Conservation (phyloP, 2,113 vertebrate species). For the Danio rerio region DNA sequence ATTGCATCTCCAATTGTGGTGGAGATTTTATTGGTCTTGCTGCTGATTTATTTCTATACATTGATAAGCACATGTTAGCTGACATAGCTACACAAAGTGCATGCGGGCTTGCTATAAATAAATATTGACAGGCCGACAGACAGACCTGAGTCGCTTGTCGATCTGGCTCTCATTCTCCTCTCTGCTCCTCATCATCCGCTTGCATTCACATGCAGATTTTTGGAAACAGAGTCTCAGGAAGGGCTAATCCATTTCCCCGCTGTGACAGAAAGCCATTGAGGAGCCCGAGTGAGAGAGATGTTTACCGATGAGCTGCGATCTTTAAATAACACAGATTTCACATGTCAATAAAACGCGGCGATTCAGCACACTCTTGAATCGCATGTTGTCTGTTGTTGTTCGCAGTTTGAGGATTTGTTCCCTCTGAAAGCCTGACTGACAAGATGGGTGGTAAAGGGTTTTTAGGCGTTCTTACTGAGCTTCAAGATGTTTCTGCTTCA, state of each 20-base stretch:
- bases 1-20: not conserved
- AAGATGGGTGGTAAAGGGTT: not conserved
- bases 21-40: conserved; percentile 15
- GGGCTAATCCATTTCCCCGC: conserved; percentile 41
- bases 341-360: conserved; percentile 23
- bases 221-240: conserved; percentile 27
- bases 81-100: not conserved
- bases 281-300: not conserved
- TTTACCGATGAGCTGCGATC: conserved; percentile 34
- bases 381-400: conserved; percentile 10
- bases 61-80: conserved; percentile 27
- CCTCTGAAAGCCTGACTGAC: conserved; percentile 18
- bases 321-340: conserved; percentile 34
- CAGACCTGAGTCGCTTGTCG: conserved; percentile 10
- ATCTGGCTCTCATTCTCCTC: conserved; percentile 1
- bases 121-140: conserved; percentile 14
- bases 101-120: conserved; percentile 6
- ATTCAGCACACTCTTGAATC: conserved; percentile 16
- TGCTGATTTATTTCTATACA: not conserved
- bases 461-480: not conserved
- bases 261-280: conserved; percentile 44
- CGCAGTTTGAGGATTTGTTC: not conserved
- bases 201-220: conserved; percentile 39
- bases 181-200: conserved; percentile 19
- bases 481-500: conserved; percentile 20